phyloP scores from a whole-genome alignment of 2,797 vertebrate species.

The Scolopax bukidnonensis region DNA sequence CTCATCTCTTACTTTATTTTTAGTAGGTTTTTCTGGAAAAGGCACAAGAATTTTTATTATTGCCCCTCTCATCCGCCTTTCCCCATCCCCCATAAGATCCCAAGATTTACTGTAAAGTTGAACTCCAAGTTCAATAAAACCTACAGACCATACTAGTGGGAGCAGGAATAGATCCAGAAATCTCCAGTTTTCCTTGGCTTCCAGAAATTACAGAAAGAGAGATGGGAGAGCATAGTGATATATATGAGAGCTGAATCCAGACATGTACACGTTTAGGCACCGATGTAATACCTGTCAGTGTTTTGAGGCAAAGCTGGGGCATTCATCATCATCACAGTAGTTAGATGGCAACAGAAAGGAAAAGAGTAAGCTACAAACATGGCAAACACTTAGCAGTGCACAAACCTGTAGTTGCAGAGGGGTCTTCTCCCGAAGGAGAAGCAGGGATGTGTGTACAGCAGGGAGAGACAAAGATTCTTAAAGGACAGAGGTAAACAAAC shows the following conservation, averaged over 20 bases:
- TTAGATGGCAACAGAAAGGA: neutral
- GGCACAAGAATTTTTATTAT: neutral
- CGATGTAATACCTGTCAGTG: neutral
- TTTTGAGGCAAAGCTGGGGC: neutral
- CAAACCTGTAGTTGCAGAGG: neutral
- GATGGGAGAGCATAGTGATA: neutral
- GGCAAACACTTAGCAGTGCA: neutral
- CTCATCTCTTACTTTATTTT: conserved; percentile 7
- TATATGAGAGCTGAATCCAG: neutral
- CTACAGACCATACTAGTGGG: neutral
- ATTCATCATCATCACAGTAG: neutral
- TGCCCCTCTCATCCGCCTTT: neutral
- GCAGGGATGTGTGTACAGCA: neutral
- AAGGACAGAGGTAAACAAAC: neutral
- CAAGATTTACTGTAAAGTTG: neutral
- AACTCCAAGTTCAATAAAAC: neutral
- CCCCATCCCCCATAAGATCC: neutral
- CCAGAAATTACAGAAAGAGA: neutral
- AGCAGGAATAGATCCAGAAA: neutral
- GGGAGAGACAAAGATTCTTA: neutral
- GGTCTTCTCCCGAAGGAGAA: neutral
- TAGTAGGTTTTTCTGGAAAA: neutral
- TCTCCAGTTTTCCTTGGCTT: neutral
- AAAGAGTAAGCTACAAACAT: neutral
- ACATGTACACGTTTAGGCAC: neutral